phyloP scores from a whole-genome alignment of 2,888 invertebrate genomes.

The Linyphia triangularis region DNA sequence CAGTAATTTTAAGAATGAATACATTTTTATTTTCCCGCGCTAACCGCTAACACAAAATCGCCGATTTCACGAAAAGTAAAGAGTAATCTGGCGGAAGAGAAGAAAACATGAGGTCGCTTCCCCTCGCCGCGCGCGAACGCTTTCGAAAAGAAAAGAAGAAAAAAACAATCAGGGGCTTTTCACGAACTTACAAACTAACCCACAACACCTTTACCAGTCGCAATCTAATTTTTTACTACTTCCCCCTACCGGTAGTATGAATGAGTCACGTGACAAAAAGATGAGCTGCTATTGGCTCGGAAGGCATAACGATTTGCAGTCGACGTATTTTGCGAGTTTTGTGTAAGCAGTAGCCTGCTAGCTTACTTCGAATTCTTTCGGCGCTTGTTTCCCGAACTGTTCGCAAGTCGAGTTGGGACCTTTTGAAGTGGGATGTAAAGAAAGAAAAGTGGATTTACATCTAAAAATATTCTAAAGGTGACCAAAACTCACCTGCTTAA shows the following conservation, averaged over 20 bases:
- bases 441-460: too few species aligned
- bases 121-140: background rate
- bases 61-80: too few species aligned
- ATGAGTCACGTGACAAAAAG: slow-evolving; percentile 42
- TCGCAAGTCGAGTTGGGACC: slow-evolving; percentile 1
- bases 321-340: slow-evolving; percentile 33
- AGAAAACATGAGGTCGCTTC: background rate
- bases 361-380: slow-evolving; percentile 42
- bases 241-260: slow-evolving; percentile 24
- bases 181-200: background rate
- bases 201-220: slow-evolving; percentile 18
- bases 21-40: too few species aligned
- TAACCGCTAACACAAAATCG: too few species aligned
- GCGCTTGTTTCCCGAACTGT: slow-evolving; percentile 15
- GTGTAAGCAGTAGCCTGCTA: slow-evolving; percentile 4
- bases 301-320: slow-evolving; percentile 40
- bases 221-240: slow-evolving; percentile 48
- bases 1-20: too few species aligned
- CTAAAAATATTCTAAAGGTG: too few species aligned
- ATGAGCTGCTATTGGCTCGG: slow-evolving; percentile 2
- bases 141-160: background rate
- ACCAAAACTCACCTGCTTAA: too few species aligned
- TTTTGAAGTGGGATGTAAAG: too few species aligned
- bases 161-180: background rate
- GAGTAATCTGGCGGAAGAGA: background rate